Conservation (phyloP, 2,888 invertebrate genomes). For the Cantharis flavilabris region DNA sequence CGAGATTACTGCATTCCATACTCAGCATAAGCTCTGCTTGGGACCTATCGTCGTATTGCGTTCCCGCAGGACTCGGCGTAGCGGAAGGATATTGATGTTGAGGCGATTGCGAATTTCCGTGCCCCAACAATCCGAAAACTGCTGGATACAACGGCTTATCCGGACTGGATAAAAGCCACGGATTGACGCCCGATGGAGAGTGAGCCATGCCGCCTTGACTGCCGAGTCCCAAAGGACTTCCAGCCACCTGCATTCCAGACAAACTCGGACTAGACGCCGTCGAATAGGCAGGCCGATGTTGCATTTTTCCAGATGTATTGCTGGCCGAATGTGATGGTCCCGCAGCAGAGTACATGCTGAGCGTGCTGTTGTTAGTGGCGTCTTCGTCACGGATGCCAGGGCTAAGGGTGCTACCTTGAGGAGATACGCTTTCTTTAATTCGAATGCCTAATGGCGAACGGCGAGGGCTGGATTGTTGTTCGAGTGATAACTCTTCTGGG, state of each 20-base stretch:
- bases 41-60: constrained; percentile 72
- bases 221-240: constrained; percentile 53
- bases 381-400: constrained; percentile 75
- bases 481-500: constrained; percentile 77
- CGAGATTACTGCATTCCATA: constrained; percentile 63
- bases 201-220: constrained; percentile 55
- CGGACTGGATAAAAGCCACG: constrained; percentile 74
- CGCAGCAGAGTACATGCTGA: constrained; percentile 64
- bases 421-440: constrained; percentile 60
- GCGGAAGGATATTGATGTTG: constrained; percentile 60
- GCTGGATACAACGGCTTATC: constrained; percentile 68
- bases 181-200: constrained; percentile 66
- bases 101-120: constrained; percentile 60
- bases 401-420: constrained; percentile 59
- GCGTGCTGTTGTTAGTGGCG: constrained; percentile 70
- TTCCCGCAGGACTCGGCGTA: constrained; percentile 59
- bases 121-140: constrained; percentile 69
- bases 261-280: constrained; percentile 64
- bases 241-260: constrained; percentile 51
- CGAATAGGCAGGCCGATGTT: constrained; percentile 70
- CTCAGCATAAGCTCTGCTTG: constrained; percentile 64
- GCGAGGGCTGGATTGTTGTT: constrained; percentile 56
- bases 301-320: constrained; percentile 49
- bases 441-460: constrained; percentile 52
- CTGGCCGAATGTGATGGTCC: constrained; percentile 41